phyloP scores from a whole-genome alignment of 2,888 invertebrate genomes.

The Hetaerina titia region DNA sequence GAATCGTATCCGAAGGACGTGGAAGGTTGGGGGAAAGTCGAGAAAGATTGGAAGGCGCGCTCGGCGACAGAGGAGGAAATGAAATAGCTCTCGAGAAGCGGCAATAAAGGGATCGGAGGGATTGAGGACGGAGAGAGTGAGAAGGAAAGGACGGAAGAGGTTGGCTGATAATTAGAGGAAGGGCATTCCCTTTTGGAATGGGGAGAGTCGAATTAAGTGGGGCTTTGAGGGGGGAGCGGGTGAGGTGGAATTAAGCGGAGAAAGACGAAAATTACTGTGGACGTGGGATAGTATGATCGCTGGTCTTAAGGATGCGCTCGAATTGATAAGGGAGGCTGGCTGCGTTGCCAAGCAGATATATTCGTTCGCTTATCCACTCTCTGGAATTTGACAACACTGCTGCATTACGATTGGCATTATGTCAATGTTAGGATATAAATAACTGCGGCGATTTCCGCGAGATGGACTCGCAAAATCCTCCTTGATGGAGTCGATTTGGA shows the following conservation, averaged over 20 bases:
- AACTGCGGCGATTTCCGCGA: too few relatives aligned
- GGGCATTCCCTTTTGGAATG: not conserved
- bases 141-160: not conserved
- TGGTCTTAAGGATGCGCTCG: not conserved
- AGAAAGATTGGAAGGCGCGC: not conserved
- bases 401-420: too few relatives aligned
- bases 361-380: too few relatives aligned
- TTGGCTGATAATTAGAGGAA: not conserved
- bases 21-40: not conserved
- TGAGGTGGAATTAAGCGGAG: not conserved
- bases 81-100: not conserved
- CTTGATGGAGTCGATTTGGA: too few relatives aligned
- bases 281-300: not conserved
- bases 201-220: conserved; percentile 12
- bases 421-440: too few relatives aligned
- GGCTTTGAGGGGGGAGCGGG: not conserved
- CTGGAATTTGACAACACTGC: too few relatives aligned
- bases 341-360: not conserved
- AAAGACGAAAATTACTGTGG: not conserved
- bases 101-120: not conserved
- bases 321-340: not conserved
- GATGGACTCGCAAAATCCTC: too few relatives aligned
- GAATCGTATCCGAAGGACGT: not conserved
- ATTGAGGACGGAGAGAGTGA: not conserved
- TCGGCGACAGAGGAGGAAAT: not conserved